Base-by-base conservation (phyloP, 2,113 vertebrate genomes). In the Zingel zingel region DNA sequence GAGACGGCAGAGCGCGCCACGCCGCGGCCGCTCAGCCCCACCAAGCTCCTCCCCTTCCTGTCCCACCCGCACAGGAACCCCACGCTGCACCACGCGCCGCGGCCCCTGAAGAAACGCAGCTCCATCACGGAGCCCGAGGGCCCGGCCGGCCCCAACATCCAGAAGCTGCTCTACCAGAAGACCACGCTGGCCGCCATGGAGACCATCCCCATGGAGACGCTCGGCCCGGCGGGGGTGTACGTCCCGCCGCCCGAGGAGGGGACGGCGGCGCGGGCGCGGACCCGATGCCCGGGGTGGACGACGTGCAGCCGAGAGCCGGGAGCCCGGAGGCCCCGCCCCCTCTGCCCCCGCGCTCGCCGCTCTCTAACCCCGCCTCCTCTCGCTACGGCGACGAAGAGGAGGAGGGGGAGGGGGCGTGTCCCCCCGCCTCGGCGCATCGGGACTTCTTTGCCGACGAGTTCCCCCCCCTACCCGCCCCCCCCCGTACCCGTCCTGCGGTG, bases 111-210 rank as follows among this genome's bases (percentile, higher is more conserved):
- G 91, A 99, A 99, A 50, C 97, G 98, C 14, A 97, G 96, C 88
- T 99, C 98, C 2, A 97, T 99, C 62, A 98, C 98, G 0, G 98
- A 99, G 87, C 97, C 98, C 0, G 98, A 99, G 86, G 97, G 98
- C 15, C 97, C 98, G 0, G 96, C 93, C 0, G 98, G 97, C 19
- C 98, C 98, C 27, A 98, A 98, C 85, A 97, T 99, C 65, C 98
- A 98, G 93, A 98, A 98, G 83, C 96, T 99, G 1, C 82, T 99
- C 45, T 99, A 99, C 86, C 98, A 99, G 95, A 96, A 97, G 87
- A 97, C 97, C 87, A 98, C 98, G 13, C 92, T 98, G 48, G 97
- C 98, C 48, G 98, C 98, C 62, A 99, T 99, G 98, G 98, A 99
- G 92, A 94, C 94, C 48, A 96, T 96, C 48, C 94, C 96, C 27